Evolutionary conservation across 2,888 invertebrate species (phyloP).

Genomic region (Microchrysa polita): DNA sequence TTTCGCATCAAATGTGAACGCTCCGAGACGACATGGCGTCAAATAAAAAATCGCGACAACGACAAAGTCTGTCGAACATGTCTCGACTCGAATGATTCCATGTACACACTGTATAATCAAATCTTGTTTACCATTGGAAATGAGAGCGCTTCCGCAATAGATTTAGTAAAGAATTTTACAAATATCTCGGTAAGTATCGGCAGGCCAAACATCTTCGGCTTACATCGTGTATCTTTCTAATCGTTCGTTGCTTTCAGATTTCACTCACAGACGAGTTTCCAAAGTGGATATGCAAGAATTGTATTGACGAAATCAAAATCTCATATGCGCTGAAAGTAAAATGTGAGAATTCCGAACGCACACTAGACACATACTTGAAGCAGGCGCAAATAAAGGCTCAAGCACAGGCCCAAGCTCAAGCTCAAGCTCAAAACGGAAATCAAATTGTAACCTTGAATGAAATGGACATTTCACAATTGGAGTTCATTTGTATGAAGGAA

Average conservation of each 20-base stretch:
- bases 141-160: conserved; percentile 39
- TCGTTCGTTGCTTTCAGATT: neutral
- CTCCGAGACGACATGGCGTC: conserved; percentile 33
- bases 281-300: conserved; percentile 39
- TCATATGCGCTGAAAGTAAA: conserved; percentile 37
- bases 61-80: conserved; percentile 37
- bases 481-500: conserved; percentile 39
- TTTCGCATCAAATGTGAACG: conserved; percentile 37
- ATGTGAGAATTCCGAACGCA: conserved; percentile 38
- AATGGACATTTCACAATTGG: conserved; percentile 41
- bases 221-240: neutral
- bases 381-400: conserved; percentile 30
- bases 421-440: conserved; percentile 37
- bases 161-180: conserved; percentile 39
- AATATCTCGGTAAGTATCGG: conserved; percentile 27
- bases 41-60: conserved; percentile 22
- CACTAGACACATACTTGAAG: conserved; percentile 33
- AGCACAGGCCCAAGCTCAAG: conserved; percentile 23
- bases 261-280: conserved; percentile 37
- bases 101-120: conserved; percentile 35
- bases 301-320: conserved; percentile 42
- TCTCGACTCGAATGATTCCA: conserved; percentile 34
- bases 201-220: neutral
- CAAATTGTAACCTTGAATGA: conserved; percentile 35
- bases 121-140: conserved; percentile 32